Percentiles rank a stretch among this genome's conserved stretches.
Conservation (phyloP, 2,888 invertebrate genomes). For the Luperina nickerlii region DNA sequence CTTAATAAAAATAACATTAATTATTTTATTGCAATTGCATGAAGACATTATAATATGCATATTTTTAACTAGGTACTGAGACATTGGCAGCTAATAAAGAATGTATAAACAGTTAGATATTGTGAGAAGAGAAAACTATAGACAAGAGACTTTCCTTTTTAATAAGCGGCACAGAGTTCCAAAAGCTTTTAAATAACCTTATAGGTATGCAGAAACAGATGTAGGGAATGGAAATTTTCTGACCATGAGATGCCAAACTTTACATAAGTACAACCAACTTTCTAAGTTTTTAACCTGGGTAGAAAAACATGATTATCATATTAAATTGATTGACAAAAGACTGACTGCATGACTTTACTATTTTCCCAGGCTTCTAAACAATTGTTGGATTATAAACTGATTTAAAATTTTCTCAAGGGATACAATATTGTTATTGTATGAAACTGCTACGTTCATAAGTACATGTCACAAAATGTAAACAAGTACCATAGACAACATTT, state of each 20-base stretch:
- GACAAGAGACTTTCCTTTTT: not conserved
- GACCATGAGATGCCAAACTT: not conserved
- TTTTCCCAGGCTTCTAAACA: not conserved
- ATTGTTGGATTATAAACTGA: constrained; percentile 3
- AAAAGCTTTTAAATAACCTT: not conserved
- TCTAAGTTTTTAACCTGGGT: not conserved
- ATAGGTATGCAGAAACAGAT: no score
- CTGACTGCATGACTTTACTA: not conserved
- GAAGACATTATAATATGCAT: not conserved
- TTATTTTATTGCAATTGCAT: not conserved
- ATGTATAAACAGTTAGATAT: not conserved
- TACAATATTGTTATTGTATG: constrained; percentile 2
- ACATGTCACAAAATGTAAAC: constrained; percentile 4
- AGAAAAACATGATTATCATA: not conserved
- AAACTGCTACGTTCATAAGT: not conserved
- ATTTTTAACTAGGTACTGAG: not conserved
- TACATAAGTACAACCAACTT: not conserved
- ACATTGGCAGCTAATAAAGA: not conserved
- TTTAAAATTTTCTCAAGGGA: not conserved
- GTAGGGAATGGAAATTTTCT: not conserved
- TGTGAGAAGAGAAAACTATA: not conserved
- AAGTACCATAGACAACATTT: not conserved
- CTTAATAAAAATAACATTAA: constrained; percentile 14
- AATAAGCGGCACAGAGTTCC: not conserved
- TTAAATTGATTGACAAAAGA: not conserved